Conservation (phyloP, 2,113 vertebrate species). For the Rutilus rutilus region DNA sequence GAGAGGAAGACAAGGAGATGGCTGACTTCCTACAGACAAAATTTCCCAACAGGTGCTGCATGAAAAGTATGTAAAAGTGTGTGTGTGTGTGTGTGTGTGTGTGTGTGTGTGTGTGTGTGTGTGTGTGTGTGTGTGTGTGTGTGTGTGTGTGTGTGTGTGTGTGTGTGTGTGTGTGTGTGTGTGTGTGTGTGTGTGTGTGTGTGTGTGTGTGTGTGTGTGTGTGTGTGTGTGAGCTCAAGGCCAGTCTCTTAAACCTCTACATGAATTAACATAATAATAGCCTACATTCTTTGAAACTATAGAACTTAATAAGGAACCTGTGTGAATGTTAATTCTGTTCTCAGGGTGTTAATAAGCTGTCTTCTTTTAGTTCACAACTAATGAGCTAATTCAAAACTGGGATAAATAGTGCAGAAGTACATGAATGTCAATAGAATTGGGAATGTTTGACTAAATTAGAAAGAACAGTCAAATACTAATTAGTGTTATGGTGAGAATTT, state of each 20-base stretch:
- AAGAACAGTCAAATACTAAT: background rate
- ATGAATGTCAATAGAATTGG: background rate
- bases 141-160: too few species aligned
- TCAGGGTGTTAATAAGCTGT: background rate
- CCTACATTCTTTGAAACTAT: background rate
- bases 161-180: too few species aligned
- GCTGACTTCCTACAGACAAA: constrained; percentile 83
- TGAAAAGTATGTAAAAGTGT: constrained; percentile 70
- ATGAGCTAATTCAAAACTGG: background rate
- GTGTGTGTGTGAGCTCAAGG: background rate
- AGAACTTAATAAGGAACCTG: background rate
- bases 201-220: background rate
- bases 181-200: too few species aligned
- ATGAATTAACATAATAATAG: constrained; percentile 3
- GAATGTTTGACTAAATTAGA: background rate
- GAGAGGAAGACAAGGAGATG: constrained; percentile 90
- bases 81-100: too few species aligned
- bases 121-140: too few species aligned
- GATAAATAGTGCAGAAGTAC: background rate
- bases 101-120: background rate
- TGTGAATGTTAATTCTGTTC: background rate
- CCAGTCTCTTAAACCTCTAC: background rate
- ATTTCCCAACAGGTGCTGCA: constrained; percentile 75
- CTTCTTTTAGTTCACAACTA: background rate
- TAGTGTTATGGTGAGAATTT: background rate